These are phyloP conservation scores for Circaetus cinerascens DNA, from an alignment of 2,113 vertebrate genomes.

Conservation along the genomic window DNA sequence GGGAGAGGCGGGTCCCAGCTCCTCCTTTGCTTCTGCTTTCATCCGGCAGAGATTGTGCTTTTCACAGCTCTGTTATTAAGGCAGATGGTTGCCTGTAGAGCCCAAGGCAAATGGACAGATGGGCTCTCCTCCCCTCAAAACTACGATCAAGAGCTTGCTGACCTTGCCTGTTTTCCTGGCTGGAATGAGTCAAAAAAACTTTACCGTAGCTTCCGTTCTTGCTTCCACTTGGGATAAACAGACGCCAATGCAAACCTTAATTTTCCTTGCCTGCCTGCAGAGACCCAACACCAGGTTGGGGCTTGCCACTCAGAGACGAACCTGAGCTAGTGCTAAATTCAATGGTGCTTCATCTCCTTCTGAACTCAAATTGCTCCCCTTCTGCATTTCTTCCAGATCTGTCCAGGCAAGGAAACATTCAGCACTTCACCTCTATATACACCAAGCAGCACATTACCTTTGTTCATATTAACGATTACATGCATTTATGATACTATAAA, in stretches of 20 bases:
- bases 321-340: not conserved
- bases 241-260: not conserved
- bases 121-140: conserved; percentile 3
- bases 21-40: not conserved
- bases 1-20: not conserved
- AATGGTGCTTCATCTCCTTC: not conserved
- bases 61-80: not conserved
- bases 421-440: not conserved
- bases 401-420: not conserved
- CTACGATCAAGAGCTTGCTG: not conserved
- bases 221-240: not conserved
- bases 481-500: not conserved
- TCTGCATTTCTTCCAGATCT: not conserved
- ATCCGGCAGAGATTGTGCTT: not conserved
- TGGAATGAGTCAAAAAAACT: not conserved
- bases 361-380: not conserved
- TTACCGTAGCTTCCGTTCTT: not conserved
- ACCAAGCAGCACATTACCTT: not conserved
- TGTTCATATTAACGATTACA: not conserved
- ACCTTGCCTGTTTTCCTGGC: conserved; percentile 39
- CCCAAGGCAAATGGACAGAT: conserved; percentile 24
- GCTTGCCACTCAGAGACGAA: not conserved
- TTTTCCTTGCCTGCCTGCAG: not conserved
- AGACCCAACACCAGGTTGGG: not conserved
- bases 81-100: conserved; percentile 43